Conservation (phyloP, 2,888 invertebrate genomes). For the Caenorhabditis japonica region DNA sequence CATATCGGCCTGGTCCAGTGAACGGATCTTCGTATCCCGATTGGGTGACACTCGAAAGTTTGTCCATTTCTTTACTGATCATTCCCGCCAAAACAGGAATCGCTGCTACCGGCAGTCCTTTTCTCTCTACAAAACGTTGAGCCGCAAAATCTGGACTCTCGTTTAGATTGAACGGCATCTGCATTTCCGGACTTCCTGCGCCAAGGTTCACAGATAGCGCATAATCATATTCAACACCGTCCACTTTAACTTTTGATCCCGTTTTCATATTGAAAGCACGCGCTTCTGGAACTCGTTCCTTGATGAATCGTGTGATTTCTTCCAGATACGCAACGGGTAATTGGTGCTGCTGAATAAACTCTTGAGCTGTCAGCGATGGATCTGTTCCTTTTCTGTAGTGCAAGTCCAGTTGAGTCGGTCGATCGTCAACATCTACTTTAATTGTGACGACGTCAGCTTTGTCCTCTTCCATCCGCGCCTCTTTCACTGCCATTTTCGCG, state of each 20-base stretch:
- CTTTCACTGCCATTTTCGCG: conserved; percentile 68
- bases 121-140: conserved; percentile 88
- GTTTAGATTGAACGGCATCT: conserved; percentile 89
- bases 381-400: conserved; percentile 70
- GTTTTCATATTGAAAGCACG: conserved; percentile 39
- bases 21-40: conserved; percentile 44
- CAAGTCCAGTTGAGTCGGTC: conserved; percentile 65
- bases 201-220: conserved; percentile 96
- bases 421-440: conserved; percentile 73
- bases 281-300: conserved; percentile 65
- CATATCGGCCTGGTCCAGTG: conserved; percentile 76
- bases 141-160: conserved; percentile 95
- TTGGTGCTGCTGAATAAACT: conserved; percentile 67
- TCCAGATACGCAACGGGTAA: conserved; percentile 66
- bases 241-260: conserved; percentile 42
- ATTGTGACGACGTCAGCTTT: conserved; percentile 58
- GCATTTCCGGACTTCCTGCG: conserved; percentile 85
- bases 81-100: conserved; percentile 35
- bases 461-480: conserved; percentile 42
- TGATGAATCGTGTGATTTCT: conserved; percentile 71
- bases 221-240: conserved; percentile 84
- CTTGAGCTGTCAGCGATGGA: conserved; percentile 68
- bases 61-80: conserved; percentile 45
- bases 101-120: conserved; percentile 85
- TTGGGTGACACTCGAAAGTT: conserved; percentile 11